Evolutionary conservation across 2,113 vertebrate genomes (phyloP).

Genomic region (Pedionomus torquatus): DNA sequence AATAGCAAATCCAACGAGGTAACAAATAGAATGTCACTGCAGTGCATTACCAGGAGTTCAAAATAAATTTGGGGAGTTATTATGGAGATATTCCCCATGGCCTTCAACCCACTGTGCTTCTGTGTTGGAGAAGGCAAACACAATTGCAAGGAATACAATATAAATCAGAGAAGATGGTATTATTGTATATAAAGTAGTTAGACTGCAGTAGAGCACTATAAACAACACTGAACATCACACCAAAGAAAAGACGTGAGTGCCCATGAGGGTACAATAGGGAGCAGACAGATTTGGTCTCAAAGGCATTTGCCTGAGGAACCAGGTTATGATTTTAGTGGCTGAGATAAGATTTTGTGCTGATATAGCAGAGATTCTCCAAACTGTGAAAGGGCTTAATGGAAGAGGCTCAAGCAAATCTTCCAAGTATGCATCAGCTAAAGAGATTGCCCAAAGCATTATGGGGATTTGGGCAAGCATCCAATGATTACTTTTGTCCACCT

Average conservation of each 20-base stretch:
- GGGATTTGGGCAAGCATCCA: background rate
- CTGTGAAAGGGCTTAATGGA: slow-evolving; percentile 14
- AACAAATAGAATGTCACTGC: slow-evolving; percentile 45
- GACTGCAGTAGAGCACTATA: slow-evolving; percentile 54
- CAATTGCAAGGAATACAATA: slow-evolving; percentile 45
- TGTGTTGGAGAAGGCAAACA: slow-evolving; percentile 37
- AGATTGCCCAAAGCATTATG: background rate
- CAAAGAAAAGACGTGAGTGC: slow-evolving; percentile 66
- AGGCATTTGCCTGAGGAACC: slow-evolving; percentile 26
- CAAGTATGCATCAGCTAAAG: background rate
- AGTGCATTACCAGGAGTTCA: background rate
- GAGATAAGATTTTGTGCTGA: slow-evolving; percentile 46
- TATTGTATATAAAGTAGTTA: slow-evolving; percentile 69
- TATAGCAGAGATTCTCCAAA: slow-evolving; percentile 14
- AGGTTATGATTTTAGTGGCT: background rate
- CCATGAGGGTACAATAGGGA: slow-evolving; percentile 29
- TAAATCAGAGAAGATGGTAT: slow-evolving; percentile 66
- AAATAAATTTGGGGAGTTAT: slow-evolving; percentile 68
- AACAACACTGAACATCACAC: slow-evolving; percentile 52
- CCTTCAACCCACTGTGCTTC: slow-evolving; percentile 33
- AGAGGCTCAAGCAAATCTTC: background rate
- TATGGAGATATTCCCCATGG: slow-evolving; percentile 45
- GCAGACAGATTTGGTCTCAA: slow-evolving; percentile 1
- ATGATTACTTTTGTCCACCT: background rate
- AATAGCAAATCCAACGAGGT: slow-evolving; percentile 23